phyloP scores from a whole-genome alignment of 2,113 vertebrate species.

The Ciconia boyciana region DNA sequence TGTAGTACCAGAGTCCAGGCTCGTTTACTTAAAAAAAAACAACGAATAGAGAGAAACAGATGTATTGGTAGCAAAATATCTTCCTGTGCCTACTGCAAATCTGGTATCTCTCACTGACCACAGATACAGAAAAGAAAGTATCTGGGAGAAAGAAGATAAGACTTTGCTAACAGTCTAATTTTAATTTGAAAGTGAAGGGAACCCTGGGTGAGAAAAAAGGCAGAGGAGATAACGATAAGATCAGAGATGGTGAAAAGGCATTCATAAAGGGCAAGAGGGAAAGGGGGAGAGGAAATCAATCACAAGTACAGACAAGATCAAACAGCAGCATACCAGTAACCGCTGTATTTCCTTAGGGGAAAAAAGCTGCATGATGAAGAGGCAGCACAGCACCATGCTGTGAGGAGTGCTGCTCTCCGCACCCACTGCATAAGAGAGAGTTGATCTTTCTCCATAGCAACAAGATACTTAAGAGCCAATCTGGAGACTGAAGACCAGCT shows the following conservation, averaged over 20 bases:
- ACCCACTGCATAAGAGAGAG: conserved; percentile 24
- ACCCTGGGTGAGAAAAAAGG: not conserved
- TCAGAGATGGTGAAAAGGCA: not conserved
- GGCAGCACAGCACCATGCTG: not conserved
- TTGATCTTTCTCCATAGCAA: conserved; percentile 60
- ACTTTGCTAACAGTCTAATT: not conserved
- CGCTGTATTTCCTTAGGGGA: not conserved
- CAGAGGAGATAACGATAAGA: not conserved
- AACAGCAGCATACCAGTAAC: not conserved
- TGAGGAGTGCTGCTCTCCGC: not conserved
- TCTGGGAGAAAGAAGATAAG: not conserved
- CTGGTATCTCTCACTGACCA: not conserved
- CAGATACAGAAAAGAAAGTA: not conserved
- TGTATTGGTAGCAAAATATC: not conserved
- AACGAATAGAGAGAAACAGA: not conserved
- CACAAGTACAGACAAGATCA: conserved; percentile 15
- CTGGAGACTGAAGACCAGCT: conserved; percentile 19
- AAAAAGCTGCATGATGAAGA: conserved; percentile 15
- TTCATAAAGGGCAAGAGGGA: not conserved
- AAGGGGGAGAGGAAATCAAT: not conserved
- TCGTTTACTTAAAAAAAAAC: not conserved
- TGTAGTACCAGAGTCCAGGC: not conserved
- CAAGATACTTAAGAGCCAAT: conserved; percentile 43
- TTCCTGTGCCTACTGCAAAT: not conserved
- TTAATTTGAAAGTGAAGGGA: conserved; percentile 9